These are phyloP conservation scores for Cochlearius cochlearius DNA, from an alignment of 2,113 vertebrate genomes.

Conservation along the genomic window DNA sequence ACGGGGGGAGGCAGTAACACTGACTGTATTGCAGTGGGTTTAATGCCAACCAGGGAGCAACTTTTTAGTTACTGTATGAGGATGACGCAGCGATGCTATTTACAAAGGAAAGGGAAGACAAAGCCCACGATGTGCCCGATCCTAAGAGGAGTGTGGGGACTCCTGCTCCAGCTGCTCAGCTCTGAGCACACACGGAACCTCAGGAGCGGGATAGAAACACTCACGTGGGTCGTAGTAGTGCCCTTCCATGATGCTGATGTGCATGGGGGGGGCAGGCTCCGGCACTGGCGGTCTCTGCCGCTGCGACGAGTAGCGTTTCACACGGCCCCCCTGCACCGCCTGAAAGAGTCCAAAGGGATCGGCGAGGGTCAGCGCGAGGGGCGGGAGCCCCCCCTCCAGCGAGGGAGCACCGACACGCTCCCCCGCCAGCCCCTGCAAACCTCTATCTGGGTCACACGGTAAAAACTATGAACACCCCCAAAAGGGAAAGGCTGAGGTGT, in stretches of 20 bases:
- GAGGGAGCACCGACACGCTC: neutral
- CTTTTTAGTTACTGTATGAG: accelerated
- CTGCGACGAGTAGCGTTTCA: slow-evolving; percentile 95
- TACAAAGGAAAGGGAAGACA: neutral
- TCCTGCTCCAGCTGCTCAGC: neutral
- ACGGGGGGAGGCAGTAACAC: neutral
- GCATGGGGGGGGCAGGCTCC: slow-evolving; percentile 87
- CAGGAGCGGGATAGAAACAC: slow-evolving; percentile 1
- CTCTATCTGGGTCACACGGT: neutral
- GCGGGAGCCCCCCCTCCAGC: neutral
- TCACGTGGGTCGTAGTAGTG: slow-evolving; percentile 96
- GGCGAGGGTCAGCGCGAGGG: neutral
- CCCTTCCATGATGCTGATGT: slow-evolving; percentile 96
- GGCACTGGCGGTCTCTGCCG: slow-evolving; percentile 87
- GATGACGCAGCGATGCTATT: accelerated
- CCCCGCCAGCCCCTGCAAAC: neutral
- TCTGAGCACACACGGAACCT: neutral
- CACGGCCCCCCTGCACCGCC: slow-evolving; percentile 83
- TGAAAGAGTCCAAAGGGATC: slow-evolving; percentile 26
- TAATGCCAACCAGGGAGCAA: neutral
- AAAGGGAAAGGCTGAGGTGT: neutral
- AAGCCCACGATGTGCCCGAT: accelerated
- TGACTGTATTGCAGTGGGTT: neutral
- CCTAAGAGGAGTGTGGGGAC: accelerated
- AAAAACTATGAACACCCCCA: neutral